Conservation (phyloP, 2,113 vertebrate species). For the Lycaon pictus region DNA sequence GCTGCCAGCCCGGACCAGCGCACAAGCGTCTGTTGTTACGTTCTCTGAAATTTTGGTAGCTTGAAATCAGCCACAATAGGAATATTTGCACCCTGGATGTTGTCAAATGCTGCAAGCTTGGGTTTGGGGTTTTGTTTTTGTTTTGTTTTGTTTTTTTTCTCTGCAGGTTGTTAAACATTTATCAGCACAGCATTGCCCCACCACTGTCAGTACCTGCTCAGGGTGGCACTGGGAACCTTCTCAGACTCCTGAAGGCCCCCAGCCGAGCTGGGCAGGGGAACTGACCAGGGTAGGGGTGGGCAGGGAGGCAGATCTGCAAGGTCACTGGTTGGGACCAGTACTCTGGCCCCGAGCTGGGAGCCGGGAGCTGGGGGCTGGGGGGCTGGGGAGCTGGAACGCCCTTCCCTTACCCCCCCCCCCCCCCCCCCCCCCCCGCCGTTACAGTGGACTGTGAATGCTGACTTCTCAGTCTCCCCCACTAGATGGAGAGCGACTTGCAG, state of each 20-base stretch:
- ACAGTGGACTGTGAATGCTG: background rate
- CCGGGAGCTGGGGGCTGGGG: background rate
- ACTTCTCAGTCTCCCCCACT: background rate
- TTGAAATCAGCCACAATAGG: background rate
- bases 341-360: background rate
- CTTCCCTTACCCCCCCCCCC: no score
- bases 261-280: background rate
- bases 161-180: background rate
- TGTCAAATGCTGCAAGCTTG: rapidly evolving
- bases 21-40: rapidly evolving
- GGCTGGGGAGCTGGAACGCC: background rate
- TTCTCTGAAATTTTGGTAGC: background rate
- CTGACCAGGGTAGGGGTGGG: background rate
- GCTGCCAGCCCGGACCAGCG: background rate
- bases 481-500: background rate
- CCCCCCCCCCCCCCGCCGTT: background rate
- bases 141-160: background rate
- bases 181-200: background rate
- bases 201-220: background rate
- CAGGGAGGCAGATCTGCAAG: background rate
- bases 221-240: background rate
- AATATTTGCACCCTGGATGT: background rate
- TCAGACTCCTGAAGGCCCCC: background rate
- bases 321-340: rapidly evolving
- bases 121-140: background rate